Evolutionary conservation across 2,113 vertebrate species (phyloP).

Genomic region (Lycaon pictus): DNA sequence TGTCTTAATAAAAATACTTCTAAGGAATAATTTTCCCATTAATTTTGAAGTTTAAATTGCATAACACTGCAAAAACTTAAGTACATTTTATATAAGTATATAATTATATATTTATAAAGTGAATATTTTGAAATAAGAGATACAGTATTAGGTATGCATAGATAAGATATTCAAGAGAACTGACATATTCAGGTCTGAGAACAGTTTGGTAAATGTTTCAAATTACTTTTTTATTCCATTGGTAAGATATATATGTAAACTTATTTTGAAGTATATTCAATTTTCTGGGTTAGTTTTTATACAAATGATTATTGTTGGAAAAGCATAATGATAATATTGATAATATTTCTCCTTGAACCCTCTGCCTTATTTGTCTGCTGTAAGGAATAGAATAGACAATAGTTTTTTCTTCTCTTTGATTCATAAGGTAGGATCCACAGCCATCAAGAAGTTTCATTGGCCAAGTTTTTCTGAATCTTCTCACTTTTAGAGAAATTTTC

Average conservation of each 20-base stretch:
- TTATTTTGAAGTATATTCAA: neutral
- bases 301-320: neutral
- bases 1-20: slow-evolving; percentile 17
- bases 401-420: neutral
- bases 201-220: neutral
- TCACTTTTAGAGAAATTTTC: neutral
- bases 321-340: neutral
- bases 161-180: neutral
- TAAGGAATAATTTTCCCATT: neutral
- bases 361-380: neutral
- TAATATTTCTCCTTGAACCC: neutral
- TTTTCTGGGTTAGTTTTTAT: neutral
- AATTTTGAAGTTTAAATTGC: neutral
- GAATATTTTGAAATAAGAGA: neutral
- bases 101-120: neutral
- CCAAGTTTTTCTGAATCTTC: neutral
- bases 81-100: neutral
- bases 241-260: neutral
- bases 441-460: neutral
- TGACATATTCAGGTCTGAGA: neutral
- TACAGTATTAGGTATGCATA: neutral
- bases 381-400: neutral
- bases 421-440: neutral
- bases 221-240: neutral
- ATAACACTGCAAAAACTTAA: neutral